Conservation (phyloP, 2,797 vertebrate species). For the Pogoniulus pusillus region DNA sequence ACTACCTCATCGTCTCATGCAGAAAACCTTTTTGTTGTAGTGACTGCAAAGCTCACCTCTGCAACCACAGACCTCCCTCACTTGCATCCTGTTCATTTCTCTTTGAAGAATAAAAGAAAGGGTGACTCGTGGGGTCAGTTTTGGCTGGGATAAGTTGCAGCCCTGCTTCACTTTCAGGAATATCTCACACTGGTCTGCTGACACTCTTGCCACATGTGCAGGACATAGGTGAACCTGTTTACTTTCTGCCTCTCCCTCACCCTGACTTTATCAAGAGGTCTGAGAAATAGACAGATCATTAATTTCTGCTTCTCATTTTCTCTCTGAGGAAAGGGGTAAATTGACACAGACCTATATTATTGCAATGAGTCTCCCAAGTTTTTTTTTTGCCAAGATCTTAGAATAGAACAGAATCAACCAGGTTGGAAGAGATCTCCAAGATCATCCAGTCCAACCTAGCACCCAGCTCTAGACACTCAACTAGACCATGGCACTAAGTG, state of each 20-base stretch:
- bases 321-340: neutral
- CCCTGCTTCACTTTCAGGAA: neutral
- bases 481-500: too few relatives aligned
- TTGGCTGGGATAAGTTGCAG: neutral
- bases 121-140: neutral
- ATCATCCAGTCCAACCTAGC: too few relatives aligned
- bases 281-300: neutral
- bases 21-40: neutral
- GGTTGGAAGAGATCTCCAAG: too few relatives aligned
- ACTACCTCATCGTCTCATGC: neutral
- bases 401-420: too few relatives aligned
- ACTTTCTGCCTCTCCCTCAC: neutral
- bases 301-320: neutral
- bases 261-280: neutral
- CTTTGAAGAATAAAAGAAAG: neutral
- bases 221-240: neutral
- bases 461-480: too few relatives aligned
- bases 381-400: neutral
- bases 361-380: neutral
- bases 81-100: neutral
- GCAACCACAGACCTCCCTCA: neutral
- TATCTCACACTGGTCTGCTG: neutral
- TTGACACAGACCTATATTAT: neutral
- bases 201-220: neutral
- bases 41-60: neutral